Evolutionary conservation across 2,888 invertebrate species (phyloP), one percentile per base, ranked within the genome.

Genomic region (Andrena bucephala): DNA sequence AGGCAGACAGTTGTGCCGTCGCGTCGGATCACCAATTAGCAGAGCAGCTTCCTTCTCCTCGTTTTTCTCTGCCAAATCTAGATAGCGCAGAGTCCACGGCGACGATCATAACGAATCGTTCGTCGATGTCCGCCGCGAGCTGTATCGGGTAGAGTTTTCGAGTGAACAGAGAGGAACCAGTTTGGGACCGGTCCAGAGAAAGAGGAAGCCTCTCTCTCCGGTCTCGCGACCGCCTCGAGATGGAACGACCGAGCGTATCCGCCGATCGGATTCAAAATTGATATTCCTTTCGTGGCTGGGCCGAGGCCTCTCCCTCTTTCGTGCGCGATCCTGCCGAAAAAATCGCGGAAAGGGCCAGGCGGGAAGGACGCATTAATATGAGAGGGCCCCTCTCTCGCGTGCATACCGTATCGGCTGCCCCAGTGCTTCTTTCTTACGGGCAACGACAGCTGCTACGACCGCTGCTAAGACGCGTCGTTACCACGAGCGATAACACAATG

Each of bases 241-340:
- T 88, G 90, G 84, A 89, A 88, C 87, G 88, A 83, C 87, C 81
- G 42, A 36, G 81, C 87, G 85, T 90, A 90, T 89, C 87, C 90
- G 80, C 82, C 88, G 90, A 91, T 91, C 91, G 91, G 87, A 90
- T 89, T 90, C 89, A 88, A 91, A 91, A 91, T 91, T 91, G 91
- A 91, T 91, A 89, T 90, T 90, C 90, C 89, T 87, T 88, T 88
- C 88, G 86, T 84, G 89, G 84, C 73, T 77, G 80, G 81, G 79
- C 81, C 62, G 85, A 59, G 57, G 42, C 29, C 48, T n/a, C 66
- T 31, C 20, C 50, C 27, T 10, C n/a, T 5, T 10, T 10, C 13
- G 36, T n/a, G 42, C n/a, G 42, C 63, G 70, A 81, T 78, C 77
- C 69, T 66, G 42, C 10, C 79, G 81, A 87, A 87, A 73, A 87